A percentile compares a stretch with the other conserved stretches of the same genome.
These are phyloP conservation scores for Chydorus sphaericus DNA, from an alignment of 2,888 invertebrate species.

Conservation along the genomic window DNA sequence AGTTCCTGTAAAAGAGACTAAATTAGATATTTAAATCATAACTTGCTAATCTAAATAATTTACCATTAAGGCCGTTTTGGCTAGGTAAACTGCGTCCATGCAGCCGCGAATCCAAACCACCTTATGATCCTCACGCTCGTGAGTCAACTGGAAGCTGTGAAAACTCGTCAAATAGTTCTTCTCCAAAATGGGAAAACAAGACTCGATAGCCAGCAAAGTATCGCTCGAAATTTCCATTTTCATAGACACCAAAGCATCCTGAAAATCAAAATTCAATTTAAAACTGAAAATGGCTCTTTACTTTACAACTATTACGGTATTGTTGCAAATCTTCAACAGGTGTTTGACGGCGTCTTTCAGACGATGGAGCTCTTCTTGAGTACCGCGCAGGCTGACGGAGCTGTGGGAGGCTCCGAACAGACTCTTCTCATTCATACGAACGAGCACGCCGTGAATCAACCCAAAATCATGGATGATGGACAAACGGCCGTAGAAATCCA, in stretches of 20 bases:
- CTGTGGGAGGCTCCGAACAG: neutral
- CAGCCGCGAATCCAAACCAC: neutral
- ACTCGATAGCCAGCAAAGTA: neutral
- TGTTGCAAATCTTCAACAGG: neutral
- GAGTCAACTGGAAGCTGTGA: neutral
- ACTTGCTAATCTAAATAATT: neutral
- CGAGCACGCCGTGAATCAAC: neutral
- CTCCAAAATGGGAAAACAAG: neutral
- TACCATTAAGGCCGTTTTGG: conserved; percentile 3
- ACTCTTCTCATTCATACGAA: conserved; percentile 1
- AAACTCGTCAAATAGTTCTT: neutral
- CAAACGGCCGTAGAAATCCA: conserved; percentile 1
- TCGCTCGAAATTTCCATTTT: conserved; percentile 1
- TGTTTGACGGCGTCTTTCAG: conserved; percentile 6
- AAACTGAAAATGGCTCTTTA: neutral
- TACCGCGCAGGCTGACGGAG: neutral
- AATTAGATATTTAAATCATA: neutral
- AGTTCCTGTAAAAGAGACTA: neutral
- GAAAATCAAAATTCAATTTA: neutral
- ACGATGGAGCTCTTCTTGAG: neutral
- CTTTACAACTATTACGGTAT: neutral
- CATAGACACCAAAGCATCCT: neutral
- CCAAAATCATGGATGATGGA: neutral
- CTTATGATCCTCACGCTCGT: neutral
- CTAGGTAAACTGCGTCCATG: neutral